Base-by-base conservation (phyloP, 2,888 invertebrate genomes). In the Elegia similella region DNA sequence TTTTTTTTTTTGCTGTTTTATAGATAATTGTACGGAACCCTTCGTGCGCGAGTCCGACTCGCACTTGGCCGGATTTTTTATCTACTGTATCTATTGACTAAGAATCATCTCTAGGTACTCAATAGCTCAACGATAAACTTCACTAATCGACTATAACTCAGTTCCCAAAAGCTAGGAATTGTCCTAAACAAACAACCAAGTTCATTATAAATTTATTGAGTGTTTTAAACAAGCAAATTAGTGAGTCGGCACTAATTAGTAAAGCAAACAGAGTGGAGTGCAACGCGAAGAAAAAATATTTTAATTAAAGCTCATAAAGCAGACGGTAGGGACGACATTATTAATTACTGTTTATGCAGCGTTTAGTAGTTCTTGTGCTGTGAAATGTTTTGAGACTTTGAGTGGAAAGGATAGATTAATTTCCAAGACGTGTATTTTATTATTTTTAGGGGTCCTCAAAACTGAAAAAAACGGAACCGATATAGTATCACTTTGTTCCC, bases 171-270 rank as follows among this genome's bases (percentile, higher is more conserved):
- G 23, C 62, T 47, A 47, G 16, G 7, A 50, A 34, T 17, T 34
- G 50, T 38, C 50, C 50, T 50, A 38, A 50, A 50, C 16, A 50
- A 34, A 34, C 32, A 34, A 1, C 8, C 34, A 16, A 64, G 62
- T 58, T 61, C 59, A 68, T 68, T 63, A 69, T 64, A 60, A 62
- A 64, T 65, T 65, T 62, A 63, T 65, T 63, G 61, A 62, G 60
- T 55, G 56, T 57, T 58, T 42, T 56, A 62, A 62, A 65, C 62
- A 64, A 64, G 64, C 63, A 58, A 64, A 65, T 64, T 62, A 64
- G 53, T 48, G 47, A 42, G 48, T 42, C 15, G 42, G 50, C 54
- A 52, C 62, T 68, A 66, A 68, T 68, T 66, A 66, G 66, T 60
- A 61, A 59, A 63, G 63, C 61, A 60, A 65, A 59, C 61, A 16